Conservation (phyloP, 2,113 vertebrate species). For the Lampris megalopsis region DNA sequence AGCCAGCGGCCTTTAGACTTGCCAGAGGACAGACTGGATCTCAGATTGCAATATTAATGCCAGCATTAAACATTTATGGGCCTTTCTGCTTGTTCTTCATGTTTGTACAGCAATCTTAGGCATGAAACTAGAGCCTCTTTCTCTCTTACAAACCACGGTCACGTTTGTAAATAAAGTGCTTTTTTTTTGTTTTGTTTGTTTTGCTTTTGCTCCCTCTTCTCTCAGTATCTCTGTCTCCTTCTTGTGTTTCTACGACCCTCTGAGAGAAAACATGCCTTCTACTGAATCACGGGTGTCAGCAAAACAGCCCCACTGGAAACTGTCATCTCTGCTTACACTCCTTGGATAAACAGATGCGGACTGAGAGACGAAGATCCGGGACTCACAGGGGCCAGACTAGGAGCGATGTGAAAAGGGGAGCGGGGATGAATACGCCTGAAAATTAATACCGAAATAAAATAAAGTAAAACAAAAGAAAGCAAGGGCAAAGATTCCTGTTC, state of each 20-base stretch:
- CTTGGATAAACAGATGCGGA: constrained; percentile 32
- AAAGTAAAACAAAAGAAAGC: background rate
- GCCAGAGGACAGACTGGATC: constrained; percentile 6
- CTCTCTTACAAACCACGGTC: background rate
- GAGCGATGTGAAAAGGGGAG: background rate
- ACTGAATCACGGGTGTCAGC: constrained; percentile 20
- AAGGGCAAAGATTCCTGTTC: background rate
- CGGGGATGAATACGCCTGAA: too few relatives aligned
- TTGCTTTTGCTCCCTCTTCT: background rate
- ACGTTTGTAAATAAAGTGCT: background rate
- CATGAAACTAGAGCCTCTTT: constrained; percentile 1
- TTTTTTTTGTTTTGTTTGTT: background rate
- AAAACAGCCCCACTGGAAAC: constrained; percentile 28
- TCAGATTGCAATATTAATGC: constrained; percentile 46
- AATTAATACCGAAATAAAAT: background rate
- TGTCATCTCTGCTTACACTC: constrained; percentile 17
- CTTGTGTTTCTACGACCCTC: background rate
- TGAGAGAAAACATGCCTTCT: constrained; percentile 24
- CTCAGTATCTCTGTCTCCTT: background rate
- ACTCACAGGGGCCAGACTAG: constrained; percentile 13
- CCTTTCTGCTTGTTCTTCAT: constrained; percentile 6
- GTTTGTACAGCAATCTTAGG: constrained; percentile 10
- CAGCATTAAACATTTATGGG: constrained; percentile 37
- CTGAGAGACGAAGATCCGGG: constrained; percentile 20
- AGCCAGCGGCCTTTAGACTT: background rate